phyloP scores from a whole-genome alignment of 2,888 invertebrate species.

The Caenorhabditis zanzibari region DNA sequence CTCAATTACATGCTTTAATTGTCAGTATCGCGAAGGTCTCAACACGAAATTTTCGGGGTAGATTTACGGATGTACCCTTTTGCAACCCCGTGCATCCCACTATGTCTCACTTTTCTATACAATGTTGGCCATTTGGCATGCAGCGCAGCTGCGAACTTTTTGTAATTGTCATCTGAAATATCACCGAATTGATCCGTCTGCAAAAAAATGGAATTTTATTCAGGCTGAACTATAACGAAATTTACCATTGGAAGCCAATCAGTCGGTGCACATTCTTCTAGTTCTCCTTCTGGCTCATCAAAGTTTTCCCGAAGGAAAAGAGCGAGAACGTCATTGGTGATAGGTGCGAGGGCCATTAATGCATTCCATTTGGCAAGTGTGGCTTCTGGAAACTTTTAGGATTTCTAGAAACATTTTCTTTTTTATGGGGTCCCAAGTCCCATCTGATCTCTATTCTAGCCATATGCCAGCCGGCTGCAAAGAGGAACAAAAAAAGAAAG shows the following conservation, averaged over 20 bases:
- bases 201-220: constrained; percentile 7
- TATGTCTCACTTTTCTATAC: constrained; percentile 70
- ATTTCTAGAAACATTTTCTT: neutral
- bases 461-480: neutral
- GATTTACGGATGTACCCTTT: no score
- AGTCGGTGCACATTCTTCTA: constrained; percentile 74
- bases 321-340: constrained; percentile 67
- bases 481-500: constrained; percentile 34
- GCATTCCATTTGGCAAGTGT: constrained; percentile 74
- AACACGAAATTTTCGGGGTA: no score
- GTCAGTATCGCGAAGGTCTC: no score
- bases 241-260: constrained; percentile 74
- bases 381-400: constrained; percentile 64
- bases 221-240: neutral
- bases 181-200: constrained; percentile 69
- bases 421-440: neutral
- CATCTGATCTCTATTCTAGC: constrained; percentile 17
- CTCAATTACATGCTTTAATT: no score
- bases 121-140: constrained; percentile 81
- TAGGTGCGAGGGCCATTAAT: constrained; percentile 53
- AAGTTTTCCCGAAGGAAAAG: constrained; percentile 78
- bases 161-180: constrained; percentile 76
- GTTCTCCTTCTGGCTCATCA: constrained; percentile 80
- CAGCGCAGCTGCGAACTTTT: constrained; percentile 75
- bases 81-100: no score